These are phyloP conservation scores for Pharmacophagus antenor DNA, from an alignment of 2,888 invertebrate species.

Conservation along the genomic window DNA sequence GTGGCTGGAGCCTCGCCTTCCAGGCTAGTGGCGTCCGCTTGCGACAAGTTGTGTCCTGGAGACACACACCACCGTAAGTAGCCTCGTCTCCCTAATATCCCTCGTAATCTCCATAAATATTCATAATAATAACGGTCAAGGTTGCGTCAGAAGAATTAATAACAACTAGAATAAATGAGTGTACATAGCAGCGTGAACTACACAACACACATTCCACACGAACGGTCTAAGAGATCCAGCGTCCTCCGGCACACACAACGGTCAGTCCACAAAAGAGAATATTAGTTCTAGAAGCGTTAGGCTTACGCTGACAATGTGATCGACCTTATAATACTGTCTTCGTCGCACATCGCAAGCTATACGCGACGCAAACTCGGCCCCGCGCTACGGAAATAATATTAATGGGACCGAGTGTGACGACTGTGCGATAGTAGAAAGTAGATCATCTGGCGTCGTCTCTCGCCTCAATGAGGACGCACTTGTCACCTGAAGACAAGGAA, in stretches of 20 bases:
- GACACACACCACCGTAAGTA: slow-evolving; percentile 77
- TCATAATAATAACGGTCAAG: slow-evolving; percentile 46
- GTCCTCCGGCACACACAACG: slow-evolving; percentile 77
- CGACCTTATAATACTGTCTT: slow-evolving; percentile 79
- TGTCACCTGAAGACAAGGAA: slow-evolving; percentile 89
- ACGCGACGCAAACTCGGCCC: slow-evolving; percentile 73
- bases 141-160: slow-evolving; percentile 45
- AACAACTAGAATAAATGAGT: slow-evolving; percentile 61
- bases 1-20: slow-evolving; percentile 88
- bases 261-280: slow-evolving; percentile 67
- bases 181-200: slow-evolving; percentile 70
- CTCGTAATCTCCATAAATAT: slow-evolving; percentile 47
- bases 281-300: slow-evolving; percentile 79
- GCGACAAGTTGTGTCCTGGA: slow-evolving; percentile 95
- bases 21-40: slow-evolving; percentile 92
- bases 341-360: slow-evolving; percentile 79
- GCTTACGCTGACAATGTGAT: slow-evolving; percentile 79
- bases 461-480: slow-evolving; percentile 89
- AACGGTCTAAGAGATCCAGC: slow-evolving; percentile 71
- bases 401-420: slow-evolving; percentile 71
- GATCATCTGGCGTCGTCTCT: slow-evolving; percentile 84
- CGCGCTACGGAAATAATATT: slow-evolving; percentile 65
- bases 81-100: slow-evolving; percentile 61
- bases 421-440: slow-evolving; percentile 74
- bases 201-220: slow-evolving; percentile 77